phyloP scores from a whole-genome alignment of 2,888 invertebrate genomes.

The Melolontha melolontha region DNA sequence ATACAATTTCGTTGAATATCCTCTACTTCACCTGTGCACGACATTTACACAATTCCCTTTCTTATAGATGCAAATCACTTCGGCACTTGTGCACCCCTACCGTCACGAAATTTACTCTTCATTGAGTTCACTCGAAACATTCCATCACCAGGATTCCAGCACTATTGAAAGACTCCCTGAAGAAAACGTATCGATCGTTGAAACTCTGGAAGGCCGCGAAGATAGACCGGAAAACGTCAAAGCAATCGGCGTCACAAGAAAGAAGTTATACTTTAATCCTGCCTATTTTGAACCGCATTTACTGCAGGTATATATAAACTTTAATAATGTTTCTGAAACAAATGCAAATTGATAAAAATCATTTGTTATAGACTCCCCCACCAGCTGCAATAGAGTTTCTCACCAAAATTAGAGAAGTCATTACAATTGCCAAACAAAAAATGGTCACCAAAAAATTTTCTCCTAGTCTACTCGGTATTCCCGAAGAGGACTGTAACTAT shows the following conservation, averaged over 20 bases:
- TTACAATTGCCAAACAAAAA: slow-evolving; percentile 89
- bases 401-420: slow-evolving; percentile 89
- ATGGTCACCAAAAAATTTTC: slow-evolving; percentile 85
- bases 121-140: slow-evolving; percentile 43
- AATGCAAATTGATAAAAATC: too few relatives aligned
- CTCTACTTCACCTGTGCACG: background rate
- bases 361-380: slow-evolving; percentile 79
- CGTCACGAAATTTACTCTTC: slow-evolving; percentile 51
- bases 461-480: slow-evolving; percentile 83
- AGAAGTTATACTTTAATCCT: slow-evolving; percentile 89
- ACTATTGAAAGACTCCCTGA: slow-evolving; percentile 81
- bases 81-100: slow-evolving; percentile 79
- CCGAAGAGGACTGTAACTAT: slow-evolving; percentile 78
- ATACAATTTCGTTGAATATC: too few relatives aligned
- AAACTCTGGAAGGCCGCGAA: slow-evolving; percentile 77
- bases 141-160: slow-evolving; percentile 56
- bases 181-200: slow-evolving; percentile 87
- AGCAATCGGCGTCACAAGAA: slow-evolving; percentile 78
- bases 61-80: slow-evolving; percentile 71
- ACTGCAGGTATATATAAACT: slow-evolving; percentile 74
- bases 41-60: slow-evolving; percentile 23
- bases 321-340: background rate
- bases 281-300: slow-evolving; percentile 92
- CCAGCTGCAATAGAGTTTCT: slow-evolving; percentile 91
- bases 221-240: slow-evolving; percentile 75